Conservation (phyloP, 2,888 invertebrate species). For the Lasioglossum marginatum region DNA sequence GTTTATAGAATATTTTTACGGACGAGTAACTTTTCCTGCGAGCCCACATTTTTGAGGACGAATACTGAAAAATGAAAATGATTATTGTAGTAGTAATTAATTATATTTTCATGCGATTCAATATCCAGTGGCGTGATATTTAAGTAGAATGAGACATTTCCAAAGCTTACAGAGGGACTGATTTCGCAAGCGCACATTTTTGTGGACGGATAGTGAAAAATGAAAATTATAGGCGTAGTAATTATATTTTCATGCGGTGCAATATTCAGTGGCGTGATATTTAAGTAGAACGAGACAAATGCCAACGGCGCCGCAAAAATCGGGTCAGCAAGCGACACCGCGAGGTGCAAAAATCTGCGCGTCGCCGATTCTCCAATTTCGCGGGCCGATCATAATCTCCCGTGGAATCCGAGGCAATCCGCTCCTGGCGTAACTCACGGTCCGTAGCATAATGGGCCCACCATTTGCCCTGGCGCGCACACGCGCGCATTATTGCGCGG, state of each 20-base stretch:
- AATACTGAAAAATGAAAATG: background rate
- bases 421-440: slow-evolving; percentile 68
- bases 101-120: background rate
- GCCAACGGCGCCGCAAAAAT: background rate
- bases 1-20: background rate
- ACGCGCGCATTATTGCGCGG: slow-evolving; percentile 71
- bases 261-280: background rate
- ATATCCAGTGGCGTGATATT: background rate
- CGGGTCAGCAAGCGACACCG: background rate
- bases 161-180: too few relatives aligned
- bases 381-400: slow-evolving; percentile 61
- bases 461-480: slow-evolving; percentile 78
- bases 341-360: slow-evolving; percentile 9
- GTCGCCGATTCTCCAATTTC: slow-evolving; percentile 43
- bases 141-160: too few relatives aligned
- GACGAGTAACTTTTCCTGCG: background rate
- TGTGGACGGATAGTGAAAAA: too few relatives aligned
- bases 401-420: slow-evolving; percentile 60
- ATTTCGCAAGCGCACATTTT: too few relatives aligned
- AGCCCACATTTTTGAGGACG: background rate
- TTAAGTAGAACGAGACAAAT: too few relatives aligned
- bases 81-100: too few relatives aligned
- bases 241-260: too few relatives aligned
- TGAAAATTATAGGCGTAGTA: too few relatives aligned
- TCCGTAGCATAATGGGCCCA: slow-evolving; percentile 73